Conservation (phyloP, 2,888 invertebrate species). For the Ashinkailepas kermadecensis region DNA sequence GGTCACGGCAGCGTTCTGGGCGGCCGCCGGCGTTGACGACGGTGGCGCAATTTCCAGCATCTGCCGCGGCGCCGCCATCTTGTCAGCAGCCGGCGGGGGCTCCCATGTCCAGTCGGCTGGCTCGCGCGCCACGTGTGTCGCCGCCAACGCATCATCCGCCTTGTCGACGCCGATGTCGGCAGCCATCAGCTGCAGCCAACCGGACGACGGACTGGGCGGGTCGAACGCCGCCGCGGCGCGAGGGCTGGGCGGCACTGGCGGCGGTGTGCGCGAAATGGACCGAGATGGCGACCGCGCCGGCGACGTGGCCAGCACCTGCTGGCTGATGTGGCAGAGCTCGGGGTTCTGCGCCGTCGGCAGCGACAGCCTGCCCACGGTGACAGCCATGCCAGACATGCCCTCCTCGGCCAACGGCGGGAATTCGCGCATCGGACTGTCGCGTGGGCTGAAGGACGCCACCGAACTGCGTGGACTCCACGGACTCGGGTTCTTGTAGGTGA, state of each 20-base stretch:
- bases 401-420: conserved; percentile 6
- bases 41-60: background rate
- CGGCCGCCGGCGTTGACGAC: background rate
- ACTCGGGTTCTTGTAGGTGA: conserved; percentile 4
- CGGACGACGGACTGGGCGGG: background rate
- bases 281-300: background rate
- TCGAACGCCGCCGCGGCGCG: background rate
- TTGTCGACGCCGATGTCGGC: background rate
- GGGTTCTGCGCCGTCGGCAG: background rate
- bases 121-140: background rate
- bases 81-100: background rate
- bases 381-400: background rate
- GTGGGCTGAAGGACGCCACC: conserved; percentile 7
- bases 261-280: background rate
- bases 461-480: conserved; percentile 19
- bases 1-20: background rate
- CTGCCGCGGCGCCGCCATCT: background rate
- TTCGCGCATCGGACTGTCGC: conserved; percentile 18
- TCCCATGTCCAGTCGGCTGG: background rate
- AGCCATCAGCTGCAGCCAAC: background rate
- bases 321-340: background rate
- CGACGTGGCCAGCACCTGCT: background rate
- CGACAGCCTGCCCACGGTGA: conserved; percentile 4
- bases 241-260: conserved; percentile 16
- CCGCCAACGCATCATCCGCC: background rate